Base-by-base conservation (phyloP, 1,140 invertebrate genomes). In the Mercenaria mercenaria region DNA sequence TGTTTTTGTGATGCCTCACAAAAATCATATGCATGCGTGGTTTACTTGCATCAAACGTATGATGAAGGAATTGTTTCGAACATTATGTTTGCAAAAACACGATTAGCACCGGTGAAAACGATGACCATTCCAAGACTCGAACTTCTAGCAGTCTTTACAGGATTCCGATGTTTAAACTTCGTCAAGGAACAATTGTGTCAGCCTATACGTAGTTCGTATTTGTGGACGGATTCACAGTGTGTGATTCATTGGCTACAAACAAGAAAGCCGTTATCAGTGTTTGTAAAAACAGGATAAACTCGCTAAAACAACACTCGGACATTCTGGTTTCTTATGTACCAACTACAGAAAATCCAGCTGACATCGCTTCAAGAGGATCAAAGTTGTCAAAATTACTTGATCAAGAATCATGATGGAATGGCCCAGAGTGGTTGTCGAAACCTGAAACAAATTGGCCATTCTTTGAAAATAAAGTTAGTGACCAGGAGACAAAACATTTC, bases 1-100 rank as follows among this genome's bases (percentile, higher is more conserved):
- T 80, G 47, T 29, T 80, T 80, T 18, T 80, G 76, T 26, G 76
- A 80, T 80, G 76, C 76, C 18, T 80, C 76, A 13, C 39, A 80
- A 50, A 80, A 80, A 43, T 34, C 76, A 80, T 80, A 80, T 80
- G 37, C 76, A 29, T 20, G 18, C 8, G 43, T 80, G 39, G 26
- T 80, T 10, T 80, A 80, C 26, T 26, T 80, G 4, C 76, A 50
- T 80, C 76, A 52, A 50, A 18, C 39, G 47, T 39, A 4, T 10
- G 47, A 50, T 3, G 18, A 50, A 26, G n/a, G 13, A 6, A 43
- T 26, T 10, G 47, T 10, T 20, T 47, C 15, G 18, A 34, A 52
- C 3, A 3, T 80, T 18, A 41, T 80, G 13, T 80, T 80, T 52
- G 39, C 76, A n/a, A 80, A 80, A 32, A 23, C 76, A 43, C 4